Base-by-base conservation (phyloP, 1,140 invertebrate genomes). In the Lucilia cuprina region DNA sequence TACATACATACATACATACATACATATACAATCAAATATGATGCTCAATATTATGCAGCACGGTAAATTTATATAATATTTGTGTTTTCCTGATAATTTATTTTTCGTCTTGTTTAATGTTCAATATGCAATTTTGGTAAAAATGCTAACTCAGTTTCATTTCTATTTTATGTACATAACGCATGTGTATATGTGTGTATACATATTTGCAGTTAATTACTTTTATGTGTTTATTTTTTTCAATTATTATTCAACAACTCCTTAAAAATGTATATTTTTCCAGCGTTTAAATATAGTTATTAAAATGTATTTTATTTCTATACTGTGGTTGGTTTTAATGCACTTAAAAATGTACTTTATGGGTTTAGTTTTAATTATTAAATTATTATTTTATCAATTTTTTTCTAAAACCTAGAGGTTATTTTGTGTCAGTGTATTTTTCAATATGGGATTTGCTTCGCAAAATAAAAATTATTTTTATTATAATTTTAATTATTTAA, bases 301-400 rank as follows among this genome's bases (percentile, higher is more conserved):
- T 17, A 80, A 80, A 49, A 80, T 80, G n/a, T 80, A 49, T 78
- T 19, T 78, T 78, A 80, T 80, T 2, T 49, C 5, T 49, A 50
- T 80, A 50, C 25, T 80, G 77, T 49, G 41, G n/a, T 80, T 80
- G n/a, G n/a, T 80, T 55, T 47, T 80, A 80, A 80, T 80, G 77
- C 77, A 80, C 77, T 80, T 80, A 80, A 80, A 80, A 80, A 80
- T 80, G 77, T 80, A 80, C 77, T 80, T 49, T 50, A 80, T 80
- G 77, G 77, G 77, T 80, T 80, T 78, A 7, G 75, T 78, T 80
- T 80, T 50, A n/a, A 41, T 49, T 80, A 78, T 80, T 70, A 70
- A 70, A 21, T 25, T 70, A 19, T 70, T 70, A 70, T 21, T 70
- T 21, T 70, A 19, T 25, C 25, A 1, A 30, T 70, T 1, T 25